Conservation (phyloP, 2,113 vertebrate genomes). For the Prietella phreatophila region DNA sequence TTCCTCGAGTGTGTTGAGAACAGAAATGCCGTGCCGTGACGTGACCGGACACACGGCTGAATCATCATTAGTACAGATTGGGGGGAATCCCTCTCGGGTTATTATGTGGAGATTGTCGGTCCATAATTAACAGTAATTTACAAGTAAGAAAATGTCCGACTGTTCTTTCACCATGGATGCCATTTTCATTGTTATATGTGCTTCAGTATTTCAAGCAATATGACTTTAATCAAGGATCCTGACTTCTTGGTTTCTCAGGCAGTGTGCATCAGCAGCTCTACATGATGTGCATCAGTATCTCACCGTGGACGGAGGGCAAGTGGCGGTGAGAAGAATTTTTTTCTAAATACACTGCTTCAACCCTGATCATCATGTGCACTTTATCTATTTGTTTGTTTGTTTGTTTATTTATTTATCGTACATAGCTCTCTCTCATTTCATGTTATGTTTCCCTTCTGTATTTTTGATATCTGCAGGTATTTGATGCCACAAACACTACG, state of each 20-base stretch:
- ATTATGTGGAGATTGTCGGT: background rate
- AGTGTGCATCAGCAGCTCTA: constrained; percentile 85
- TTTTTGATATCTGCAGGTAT: constrained; percentile 76
- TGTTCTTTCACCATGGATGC: background rate
- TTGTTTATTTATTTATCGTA: background rate
- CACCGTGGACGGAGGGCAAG: constrained; percentile 80
- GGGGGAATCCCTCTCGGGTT: background rate
- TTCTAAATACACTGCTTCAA: background rate
- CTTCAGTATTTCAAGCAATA: background rate
- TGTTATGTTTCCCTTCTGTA: background rate
- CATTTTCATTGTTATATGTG: background rate
- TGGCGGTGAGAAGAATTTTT: too few relatives aligned
- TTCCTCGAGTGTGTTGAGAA: background rate
- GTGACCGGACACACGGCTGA: background rate
- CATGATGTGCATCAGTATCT: constrained; percentile 80
- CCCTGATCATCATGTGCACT: background rate
- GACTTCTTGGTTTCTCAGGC: constrained; percentile 68
- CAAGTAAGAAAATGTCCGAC: background rate
- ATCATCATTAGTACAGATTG: background rate
- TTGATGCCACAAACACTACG: constrained; percentile 98
- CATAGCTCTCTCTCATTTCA: background rate
- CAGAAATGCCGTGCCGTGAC: background rate
- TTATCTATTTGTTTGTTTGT: background rate
- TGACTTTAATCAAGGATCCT: background rate
- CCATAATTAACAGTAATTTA: background rate